Evolutionary conservation across 2,888 invertebrate species (phyloP).

Genomic region (Dynastes maya): DNA sequence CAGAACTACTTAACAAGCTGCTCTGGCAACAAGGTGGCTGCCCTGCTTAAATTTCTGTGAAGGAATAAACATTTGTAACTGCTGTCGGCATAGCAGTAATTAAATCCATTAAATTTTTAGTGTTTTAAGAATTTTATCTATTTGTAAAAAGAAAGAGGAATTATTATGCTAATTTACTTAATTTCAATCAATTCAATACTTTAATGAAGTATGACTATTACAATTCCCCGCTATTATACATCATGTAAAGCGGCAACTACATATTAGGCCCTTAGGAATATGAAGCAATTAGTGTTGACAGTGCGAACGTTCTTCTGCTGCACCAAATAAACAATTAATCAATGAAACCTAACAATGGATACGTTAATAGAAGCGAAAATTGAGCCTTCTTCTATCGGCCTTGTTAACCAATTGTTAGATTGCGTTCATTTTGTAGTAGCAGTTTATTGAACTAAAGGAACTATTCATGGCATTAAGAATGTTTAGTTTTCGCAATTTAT

Average conservation of each 20-base stretch:
- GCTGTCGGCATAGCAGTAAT: too few species aligned
- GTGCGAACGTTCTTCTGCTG: conserved; percentile 3
- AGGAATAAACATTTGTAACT: too few species aligned
- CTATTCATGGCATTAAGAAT: background rate
- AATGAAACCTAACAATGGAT: conserved; percentile 23
- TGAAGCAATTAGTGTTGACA: background rate
- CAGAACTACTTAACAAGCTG: too few species aligned
- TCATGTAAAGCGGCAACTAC: background rate
- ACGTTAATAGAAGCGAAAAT: conserved; percentile 26
- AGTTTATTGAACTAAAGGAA: conserved; percentile 15
- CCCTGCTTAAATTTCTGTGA: too few species aligned
- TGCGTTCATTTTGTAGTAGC: background rate
- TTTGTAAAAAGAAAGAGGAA: too few species aligned
- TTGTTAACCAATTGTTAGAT: conserved; percentile 30
- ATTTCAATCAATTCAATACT: too few species aligned
- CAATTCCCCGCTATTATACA: background rate
- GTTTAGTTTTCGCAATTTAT: background rate
- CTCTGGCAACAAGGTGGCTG: too few species aligned
- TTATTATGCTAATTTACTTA: too few species aligned
- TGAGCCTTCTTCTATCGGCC: conserved; percentile 21
- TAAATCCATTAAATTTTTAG: too few species aligned
- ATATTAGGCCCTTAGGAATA: background rate
- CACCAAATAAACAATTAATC: conserved; percentile 31
- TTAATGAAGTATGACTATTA: too few species aligned
- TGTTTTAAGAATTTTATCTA: too few species aligned